Conservation (phyloP, 2,797 vertebrate species). For the Thaleichthys pacificus region DNA sequence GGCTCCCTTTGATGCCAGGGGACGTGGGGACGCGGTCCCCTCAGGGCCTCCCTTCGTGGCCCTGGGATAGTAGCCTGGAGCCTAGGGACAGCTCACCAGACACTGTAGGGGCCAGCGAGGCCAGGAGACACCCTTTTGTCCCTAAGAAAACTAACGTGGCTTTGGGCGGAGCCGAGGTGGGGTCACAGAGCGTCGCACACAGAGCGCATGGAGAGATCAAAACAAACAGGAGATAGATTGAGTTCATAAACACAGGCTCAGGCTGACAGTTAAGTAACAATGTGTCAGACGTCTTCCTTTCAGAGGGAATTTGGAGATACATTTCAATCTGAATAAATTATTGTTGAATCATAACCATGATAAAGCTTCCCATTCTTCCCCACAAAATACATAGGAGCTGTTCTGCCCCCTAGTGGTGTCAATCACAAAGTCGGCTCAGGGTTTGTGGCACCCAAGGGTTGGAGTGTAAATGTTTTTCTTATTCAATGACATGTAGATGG, state of each 20-base stretch:
- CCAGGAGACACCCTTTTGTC: constrained; percentile 59
- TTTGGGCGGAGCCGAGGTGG: constrained; percentile 50
- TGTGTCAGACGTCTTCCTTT: too few species aligned
- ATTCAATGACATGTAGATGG: too few species aligned
- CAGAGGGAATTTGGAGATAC: too few species aligned
- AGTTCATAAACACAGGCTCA: too few species aligned
- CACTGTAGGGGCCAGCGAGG: constrained; percentile 46
- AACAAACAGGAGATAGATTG: constrained; percentile 39
- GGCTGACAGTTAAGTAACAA: too few species aligned
- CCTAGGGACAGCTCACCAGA: not conserved
- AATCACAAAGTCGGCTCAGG: not conserved
- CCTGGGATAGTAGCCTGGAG: constrained; percentile 42
- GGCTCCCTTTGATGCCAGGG: constrained; percentile 65
- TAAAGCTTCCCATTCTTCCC: too few species aligned
- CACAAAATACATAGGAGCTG: not conserved
- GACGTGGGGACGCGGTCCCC: constrained; percentile 55
- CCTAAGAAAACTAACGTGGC: constrained; percentile 74
- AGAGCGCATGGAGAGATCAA: constrained; percentile 52
- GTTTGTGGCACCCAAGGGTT: not conserved
- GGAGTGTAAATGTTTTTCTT: too few species aligned
- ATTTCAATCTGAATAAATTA: too few species aligned
- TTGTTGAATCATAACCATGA: too few species aligned
- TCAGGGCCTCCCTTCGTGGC: constrained; percentile 53
- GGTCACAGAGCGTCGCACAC: constrained; percentile 37
- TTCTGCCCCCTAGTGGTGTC: constrained; percentile 20